Evolutionary conservation across 2,113 vertebrate species (phyloP), one percentile per base, ranked within the genome.

Genomic region (Nymphicus hollandicus): DNA sequence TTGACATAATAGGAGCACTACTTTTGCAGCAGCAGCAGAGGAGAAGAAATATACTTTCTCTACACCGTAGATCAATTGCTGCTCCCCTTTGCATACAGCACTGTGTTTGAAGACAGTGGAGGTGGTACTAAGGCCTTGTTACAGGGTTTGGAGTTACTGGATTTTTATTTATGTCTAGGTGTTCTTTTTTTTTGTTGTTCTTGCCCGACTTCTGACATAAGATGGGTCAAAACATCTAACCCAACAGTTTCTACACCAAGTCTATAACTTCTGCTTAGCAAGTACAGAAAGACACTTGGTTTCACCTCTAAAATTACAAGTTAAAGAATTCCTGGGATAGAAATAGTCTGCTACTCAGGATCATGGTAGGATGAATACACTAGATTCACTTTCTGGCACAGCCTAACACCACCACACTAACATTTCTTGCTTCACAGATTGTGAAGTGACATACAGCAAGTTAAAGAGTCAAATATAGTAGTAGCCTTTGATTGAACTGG

Each of bases 1-100:
- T 80, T 93, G 96, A 88, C 89, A 83, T 93, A 93, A 95, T 46
- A 95, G 74, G 78, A 96, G 37, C 84, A 58, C 44, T 39, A 46
- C 43, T 63, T 88, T 47, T 63, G 37, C 53, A 41, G 50, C 58
- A 56, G 39, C 2, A 0, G 46, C 37, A 27, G 4, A 79, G 17
- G 9, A 73, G 28, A 56, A 68, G 29, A 37, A 94, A 66, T 39
- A 35, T 17, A 39, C 25, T 63, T 76, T 27, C 28, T 28, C 52
- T 39, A 56, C 10, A 9, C 4, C 4, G 70, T 14, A 84, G 43
- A 35, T 19, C 70, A 65, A 31, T 20, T 72, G 49, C 37, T 70
- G 28, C 9, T 91, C 49, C 58, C 55, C 23, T 33, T 46, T 2
- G 9, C 25, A 52, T 17, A 37, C 9, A 41, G 19, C 11, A 35